Conservation (phyloP, 2,888 invertebrate genomes). For the Pseudococcus longispinus region DNA sequence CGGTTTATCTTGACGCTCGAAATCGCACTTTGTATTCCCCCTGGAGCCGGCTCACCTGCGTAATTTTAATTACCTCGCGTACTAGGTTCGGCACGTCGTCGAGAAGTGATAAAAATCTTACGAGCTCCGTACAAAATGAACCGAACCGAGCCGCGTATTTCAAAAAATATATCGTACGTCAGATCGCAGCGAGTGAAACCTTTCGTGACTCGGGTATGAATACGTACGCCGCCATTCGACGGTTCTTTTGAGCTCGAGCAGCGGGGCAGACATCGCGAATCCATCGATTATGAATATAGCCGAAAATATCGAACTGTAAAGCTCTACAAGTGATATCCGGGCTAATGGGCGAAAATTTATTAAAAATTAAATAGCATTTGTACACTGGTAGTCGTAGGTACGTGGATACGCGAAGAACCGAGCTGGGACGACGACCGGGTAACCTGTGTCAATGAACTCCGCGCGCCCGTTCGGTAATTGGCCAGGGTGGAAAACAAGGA, state of each 20-base stretch:
- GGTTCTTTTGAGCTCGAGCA: background rate
- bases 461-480: background rate
- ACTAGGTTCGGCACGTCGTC: background rate
- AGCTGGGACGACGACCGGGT: constrained; percentile 18
- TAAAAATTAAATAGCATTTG: constrained; percentile 6
- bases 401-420: too few species aligned
- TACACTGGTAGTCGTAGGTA: too few species aligned
- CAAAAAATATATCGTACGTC: background rate
- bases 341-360: constrained; percentile 35
- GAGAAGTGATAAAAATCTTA: background rate
- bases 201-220: background rate
- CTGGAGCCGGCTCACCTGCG: background rate
- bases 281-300: background rate
- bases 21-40: background rate
- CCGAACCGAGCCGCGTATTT: background rate
- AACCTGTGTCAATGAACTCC: constrained; percentile 21
- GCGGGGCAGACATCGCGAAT: background rate
- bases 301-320: background rate
- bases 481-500: constrained; percentile 24
- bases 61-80: background rate
- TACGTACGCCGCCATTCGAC: background rate
- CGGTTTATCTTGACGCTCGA: background rate
- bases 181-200: background rate
- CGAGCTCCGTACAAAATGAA: background rate
- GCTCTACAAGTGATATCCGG: constrained; percentile 36